Evolutionary conservation across 2,888 invertebrate species (phyloP).

Genomic region (Drosophila helvetica): DNA sequence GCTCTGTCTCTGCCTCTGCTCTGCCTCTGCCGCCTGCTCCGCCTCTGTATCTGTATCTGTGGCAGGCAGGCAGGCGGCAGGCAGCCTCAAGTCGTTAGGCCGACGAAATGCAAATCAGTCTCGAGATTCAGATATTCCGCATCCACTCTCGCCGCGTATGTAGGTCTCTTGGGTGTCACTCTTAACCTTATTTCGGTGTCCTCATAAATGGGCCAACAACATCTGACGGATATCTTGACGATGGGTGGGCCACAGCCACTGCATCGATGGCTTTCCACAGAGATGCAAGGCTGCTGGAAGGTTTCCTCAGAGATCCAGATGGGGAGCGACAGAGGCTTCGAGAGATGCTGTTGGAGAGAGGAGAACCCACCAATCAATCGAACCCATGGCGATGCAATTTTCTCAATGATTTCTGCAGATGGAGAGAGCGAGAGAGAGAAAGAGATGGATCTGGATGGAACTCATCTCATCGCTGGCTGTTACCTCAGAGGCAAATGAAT

Average conservation of each 20-base stretch:
- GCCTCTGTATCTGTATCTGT: constrained; percentile 1
- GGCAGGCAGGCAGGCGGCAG: constrained; percentile 5
- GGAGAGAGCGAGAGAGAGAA: neutral
- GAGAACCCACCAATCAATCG: neutral
- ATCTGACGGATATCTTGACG: constrained; percentile 42
- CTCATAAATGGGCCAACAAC: constrained; percentile 68
- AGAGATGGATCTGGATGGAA: neutral
- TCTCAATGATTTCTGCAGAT: too few species aligned
- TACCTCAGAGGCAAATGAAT: too few species aligned
- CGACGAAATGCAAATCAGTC: constrained; percentile 73
- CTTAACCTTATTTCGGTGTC: constrained; percentile 71
- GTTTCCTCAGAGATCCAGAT: neutral
- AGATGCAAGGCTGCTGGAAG: too few species aligned
- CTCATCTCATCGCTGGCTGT: neutral
- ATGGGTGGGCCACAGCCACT: constrained; percentile 56
- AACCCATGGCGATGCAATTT: neutral
- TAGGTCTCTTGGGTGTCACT: constrained; percentile 78
- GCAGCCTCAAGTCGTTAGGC: constrained; percentile 58
- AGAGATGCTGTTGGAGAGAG: neutral
- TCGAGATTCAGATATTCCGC: constrained; percentile 42
- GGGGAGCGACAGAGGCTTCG: too few species aligned
- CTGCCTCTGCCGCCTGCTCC: neutral
- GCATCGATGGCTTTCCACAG: constrained; percentile 1
- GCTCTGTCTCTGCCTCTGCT: too few species aligned
- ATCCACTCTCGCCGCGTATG: constrained; percentile 55